Evolutionary conservation across 2,113 vertebrate species (phyloP), one percentile per base, ranked within the genome.

Genomic region (Electrona antarctica): DNA sequence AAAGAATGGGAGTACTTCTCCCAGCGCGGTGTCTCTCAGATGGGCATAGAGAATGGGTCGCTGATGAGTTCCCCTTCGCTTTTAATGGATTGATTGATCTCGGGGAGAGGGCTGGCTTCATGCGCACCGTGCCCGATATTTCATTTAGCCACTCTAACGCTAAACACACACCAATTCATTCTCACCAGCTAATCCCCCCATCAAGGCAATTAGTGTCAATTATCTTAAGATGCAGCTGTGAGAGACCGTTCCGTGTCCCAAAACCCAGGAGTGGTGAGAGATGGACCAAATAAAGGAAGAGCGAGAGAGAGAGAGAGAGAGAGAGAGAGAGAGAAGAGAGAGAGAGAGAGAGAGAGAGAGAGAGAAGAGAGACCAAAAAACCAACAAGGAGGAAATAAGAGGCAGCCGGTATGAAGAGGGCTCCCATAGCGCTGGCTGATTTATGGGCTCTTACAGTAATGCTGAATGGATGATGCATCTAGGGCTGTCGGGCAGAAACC

Each of bases 151-250:
- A 76, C 80, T 84, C 74, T 63, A 70, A 80, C 62, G 69, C 74
- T 70, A 76, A 84, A 64, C 73, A 78, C 77, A 88, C 71, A 47
- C 77, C 21, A 21, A 21, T 21, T 69, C 73, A 85, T 89, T 89
- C 82, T 81, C 70, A 86, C 80, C 56, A 81, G 84, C 84, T 90
- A 90, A 91, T 91, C 80, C 87, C 33, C 33, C 83, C 86, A 89
- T 91, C 87, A 81, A 90, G 83, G 88, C 82, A 89, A 92, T 91
- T 90, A 87, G 69, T 81, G 84, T 89, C 88, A 93, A 88, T 91
- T 91, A 92, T 87, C 78, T 90, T 81, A 81, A 78, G 85, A 87
- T 70, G 86, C 89, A 90, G 91, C 87, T 85, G 87, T 13, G 59
- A 78, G 83, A 88, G 76, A 78, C 80, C 60, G 73, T 73, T 84